Conservation (phyloP, 2,888 invertebrate genomes). For the Minunthozetes semirufus region DNA sequence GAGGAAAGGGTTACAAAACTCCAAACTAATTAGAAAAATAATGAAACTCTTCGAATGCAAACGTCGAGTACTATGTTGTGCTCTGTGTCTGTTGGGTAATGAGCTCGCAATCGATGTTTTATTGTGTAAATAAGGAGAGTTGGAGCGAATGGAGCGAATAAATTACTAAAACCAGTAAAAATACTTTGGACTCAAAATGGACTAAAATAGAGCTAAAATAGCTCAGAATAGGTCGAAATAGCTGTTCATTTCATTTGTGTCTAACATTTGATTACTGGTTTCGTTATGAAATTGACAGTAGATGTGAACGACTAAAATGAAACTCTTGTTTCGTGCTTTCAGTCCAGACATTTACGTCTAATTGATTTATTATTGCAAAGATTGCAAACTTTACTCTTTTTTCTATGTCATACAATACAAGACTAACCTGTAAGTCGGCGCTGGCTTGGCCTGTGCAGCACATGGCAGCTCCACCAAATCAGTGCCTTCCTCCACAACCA, state of each 20-base stretch:
- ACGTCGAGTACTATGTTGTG: too few relatives aligned
- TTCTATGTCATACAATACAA: background rate
- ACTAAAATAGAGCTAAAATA: too few relatives aligned
- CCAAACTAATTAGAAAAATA: too few relatives aligned
- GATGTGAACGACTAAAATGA: conserved; percentile 6
- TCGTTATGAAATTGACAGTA: background rate
- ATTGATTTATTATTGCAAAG: conserved; percentile 8
- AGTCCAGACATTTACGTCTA: conserved; percentile 1
- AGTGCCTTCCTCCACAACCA: conserved; percentile 7
- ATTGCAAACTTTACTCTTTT: too few relatives aligned
- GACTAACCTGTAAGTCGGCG: conserved; percentile 65
- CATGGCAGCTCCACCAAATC: conserved; percentile 55
- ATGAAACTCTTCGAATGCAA: too few relatives aligned
- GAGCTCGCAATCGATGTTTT: background rate
- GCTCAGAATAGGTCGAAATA: too few relatives aligned
- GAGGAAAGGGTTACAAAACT: too few relatives aligned
- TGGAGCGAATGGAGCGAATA: background rate
- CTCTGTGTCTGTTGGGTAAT: too few relatives aligned
- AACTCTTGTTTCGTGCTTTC: conserved; percentile 4
- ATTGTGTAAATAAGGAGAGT: conserved; percentile 7
- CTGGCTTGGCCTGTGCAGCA: conserved; percentile 65
- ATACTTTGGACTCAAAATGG: background rate
- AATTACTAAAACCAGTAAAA: conserved; percentile 1
- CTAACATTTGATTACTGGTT: conserved; percentile 3
- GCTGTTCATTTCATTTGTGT: background rate